These are phyloP conservation scores for Festucalex cinctus DNA, from an alignment of 2,113 vertebrate species.

Conservation along the genomic window DNA sequence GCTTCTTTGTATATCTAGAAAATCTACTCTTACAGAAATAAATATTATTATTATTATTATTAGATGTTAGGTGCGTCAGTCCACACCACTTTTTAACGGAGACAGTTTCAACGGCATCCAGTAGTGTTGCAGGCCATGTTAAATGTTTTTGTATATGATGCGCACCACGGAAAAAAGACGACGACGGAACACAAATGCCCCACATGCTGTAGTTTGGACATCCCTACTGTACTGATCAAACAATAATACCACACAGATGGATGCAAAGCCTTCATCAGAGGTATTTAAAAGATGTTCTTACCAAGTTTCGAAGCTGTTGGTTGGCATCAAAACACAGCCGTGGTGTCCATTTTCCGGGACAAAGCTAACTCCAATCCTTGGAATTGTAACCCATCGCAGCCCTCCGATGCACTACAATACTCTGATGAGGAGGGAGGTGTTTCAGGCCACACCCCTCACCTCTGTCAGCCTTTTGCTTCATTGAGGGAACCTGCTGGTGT, in stretches of 20 bases:
- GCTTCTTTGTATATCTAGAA: too few species aligned
- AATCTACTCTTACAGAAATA: too few species aligned
- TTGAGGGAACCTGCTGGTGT: slow-evolving; percentile 39
- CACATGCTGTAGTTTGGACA: background rate
- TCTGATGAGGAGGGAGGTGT: background rate
- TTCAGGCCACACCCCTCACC: slow-evolving; percentile 26
- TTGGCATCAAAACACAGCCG: slow-evolving; percentile 22
- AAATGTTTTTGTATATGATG: background rate
- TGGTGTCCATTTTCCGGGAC: slow-evolving; percentile 3
- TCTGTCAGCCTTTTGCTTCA: slow-evolving; percentile 2
- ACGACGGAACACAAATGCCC: background rate
- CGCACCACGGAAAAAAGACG: background rate
- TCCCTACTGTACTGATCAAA: background rate
- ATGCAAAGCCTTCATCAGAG: background rate
- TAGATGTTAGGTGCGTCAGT: too few species aligned
- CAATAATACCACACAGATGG: background rate
- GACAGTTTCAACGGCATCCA: background rate
- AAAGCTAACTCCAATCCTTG: background rate
- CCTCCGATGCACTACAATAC: background rate
- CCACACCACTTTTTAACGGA: too few species aligned
- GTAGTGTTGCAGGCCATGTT: background rate
- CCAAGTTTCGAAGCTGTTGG: slow-evolving; percentile 28
- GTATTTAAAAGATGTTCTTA: slow-evolving; percentile 28
- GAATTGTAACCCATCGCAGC: background rate
- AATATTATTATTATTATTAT: too few species aligned